Conservation (phyloP, 2,113 vertebrate species). For the Psilopsiagon aurifrons region DNA sequence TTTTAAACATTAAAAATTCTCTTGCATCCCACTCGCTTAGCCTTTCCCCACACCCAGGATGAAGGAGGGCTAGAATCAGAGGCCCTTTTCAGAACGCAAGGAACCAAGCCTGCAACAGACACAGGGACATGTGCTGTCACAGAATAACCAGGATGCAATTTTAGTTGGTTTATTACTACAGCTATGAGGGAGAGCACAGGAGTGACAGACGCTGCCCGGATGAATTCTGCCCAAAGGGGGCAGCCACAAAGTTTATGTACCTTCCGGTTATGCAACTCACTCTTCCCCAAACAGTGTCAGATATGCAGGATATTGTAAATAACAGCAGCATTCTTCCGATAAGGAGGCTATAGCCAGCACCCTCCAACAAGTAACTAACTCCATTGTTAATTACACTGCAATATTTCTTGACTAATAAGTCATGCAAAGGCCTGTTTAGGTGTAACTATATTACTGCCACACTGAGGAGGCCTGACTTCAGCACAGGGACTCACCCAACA, state of each 20-base stretch:
- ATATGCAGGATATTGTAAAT: background rate
- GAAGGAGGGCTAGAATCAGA: background rate
- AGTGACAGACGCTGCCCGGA: background rate
- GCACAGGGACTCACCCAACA: background rate
- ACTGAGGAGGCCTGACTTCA: background rate
- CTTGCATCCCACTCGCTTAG: background rate
- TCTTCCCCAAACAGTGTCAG: background rate
- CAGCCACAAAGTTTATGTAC: background rate
- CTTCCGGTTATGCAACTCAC: background rate
- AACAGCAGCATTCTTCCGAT: background rate
- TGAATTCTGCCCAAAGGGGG: background rate
- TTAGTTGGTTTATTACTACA: background rate
- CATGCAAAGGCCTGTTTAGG: background rate
- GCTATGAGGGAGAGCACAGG: background rate
- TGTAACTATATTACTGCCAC: background rate
- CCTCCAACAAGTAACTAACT: background rate
- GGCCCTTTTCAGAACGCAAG: too few species aligned
- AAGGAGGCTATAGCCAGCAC: background rate
- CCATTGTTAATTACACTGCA: background rate
- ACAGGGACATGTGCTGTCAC: accelerated
- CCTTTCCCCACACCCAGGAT: background rate
- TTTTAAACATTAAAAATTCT: background rate
- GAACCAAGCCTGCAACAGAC: background rate
- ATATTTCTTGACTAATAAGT: background rate
- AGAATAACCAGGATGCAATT: accelerated